These are phyloP conservation scores for Pipistrellus nathusii DNA, from an alignment of 2,797 vertebrate species.

Conservation along the genomic window DNA sequence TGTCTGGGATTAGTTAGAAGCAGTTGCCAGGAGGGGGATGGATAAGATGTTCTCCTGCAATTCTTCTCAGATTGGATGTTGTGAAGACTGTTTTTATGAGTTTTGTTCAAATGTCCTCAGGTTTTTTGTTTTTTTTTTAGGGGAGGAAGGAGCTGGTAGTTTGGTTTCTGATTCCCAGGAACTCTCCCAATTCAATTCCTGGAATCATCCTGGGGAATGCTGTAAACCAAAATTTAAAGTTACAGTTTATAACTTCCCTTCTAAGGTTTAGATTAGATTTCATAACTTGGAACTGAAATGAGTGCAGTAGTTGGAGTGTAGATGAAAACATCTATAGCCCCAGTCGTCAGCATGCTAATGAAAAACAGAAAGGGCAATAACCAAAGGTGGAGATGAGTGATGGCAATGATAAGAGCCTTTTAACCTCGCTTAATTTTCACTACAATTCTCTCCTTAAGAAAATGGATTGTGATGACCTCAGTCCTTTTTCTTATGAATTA, in stretches of 20 bases:
- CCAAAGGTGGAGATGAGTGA: conserved; percentile 72
- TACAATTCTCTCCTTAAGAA: conserved; percentile 70
- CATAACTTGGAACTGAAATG: conserved; percentile 80
- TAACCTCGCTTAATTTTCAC: conserved; percentile 70
- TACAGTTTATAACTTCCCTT: conserved; percentile 77
- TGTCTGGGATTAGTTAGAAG: conserved; percentile 65
- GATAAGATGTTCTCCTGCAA: conserved; percentile 19
- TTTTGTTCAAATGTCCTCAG: conserved; percentile 71
- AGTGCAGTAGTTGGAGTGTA: conserved; percentile 73
- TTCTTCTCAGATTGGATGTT: conserved; percentile 48
- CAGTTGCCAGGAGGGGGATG: not conserved
- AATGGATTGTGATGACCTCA: conserved; percentile 60
- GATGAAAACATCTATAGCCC: conserved; percentile 80
- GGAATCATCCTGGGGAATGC: conserved; percentile 72
- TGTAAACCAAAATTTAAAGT: conserved; percentile 81
- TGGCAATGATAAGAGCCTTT: conserved; percentile 69
- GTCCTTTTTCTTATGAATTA: conserved; percentile 69
- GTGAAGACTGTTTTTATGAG: conserved; percentile 68
- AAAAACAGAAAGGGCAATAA: conserved; percentile 79
- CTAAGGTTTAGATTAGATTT: conserved; percentile 82
- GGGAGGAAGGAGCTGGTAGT: conserved; percentile 37
- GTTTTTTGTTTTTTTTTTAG: conserved; percentile 55
- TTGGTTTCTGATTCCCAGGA: conserved; percentile 70
- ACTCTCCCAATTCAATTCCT: conserved; percentile 69
- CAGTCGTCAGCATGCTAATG: conserved; percentile 83